Evolutionary conservation across 2,797 vertebrate genomes (phyloP), one percentile per base, ranked within the genome.

Genomic region (Selene dorsalis): DNA sequence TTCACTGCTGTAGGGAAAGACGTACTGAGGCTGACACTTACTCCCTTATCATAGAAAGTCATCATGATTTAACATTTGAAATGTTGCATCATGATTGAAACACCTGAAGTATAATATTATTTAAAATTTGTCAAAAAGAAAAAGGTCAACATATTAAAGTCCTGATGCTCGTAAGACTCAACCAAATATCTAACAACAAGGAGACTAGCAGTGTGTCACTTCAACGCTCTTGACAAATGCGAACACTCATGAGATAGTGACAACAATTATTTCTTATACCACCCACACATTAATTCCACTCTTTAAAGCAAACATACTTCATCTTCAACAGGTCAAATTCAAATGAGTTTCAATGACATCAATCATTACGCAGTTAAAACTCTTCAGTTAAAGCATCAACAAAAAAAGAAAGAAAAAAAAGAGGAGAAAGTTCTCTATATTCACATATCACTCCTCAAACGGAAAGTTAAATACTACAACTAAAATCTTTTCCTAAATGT

Each of bases 401-500:
- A 82, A 79, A 64, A 66, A 39, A 22, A 52, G 26, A 65, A 83
- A 58, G 41, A 53, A 28, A 26, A 13, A 24, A 32, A 12, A 56
- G 61, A 75, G 30, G 66, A 78, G n/a, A 69, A 74, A 60, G n/a
- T 71, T 67, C 77, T 80, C 85, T 52, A 71, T 85, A 88, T 90
- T 89, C 82, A 91, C 82, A 90, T 71, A 79, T 66, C 8, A 72
- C 68, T 83, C 75, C 61, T 77, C 69, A 69, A 69, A 75, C 53
- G 75, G 69, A 67, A 84, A 74, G 72, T 84, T 86, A 91, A 91
- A 89, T 89, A 90, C 41, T 57, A 69, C 68, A 90, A 90, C 83
- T 90, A 88, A 88, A 89, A 89, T 55, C 60, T 32, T 53, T 60
- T 11, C 35, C 69, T 61, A 80, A 77, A 89, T 86, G 61, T 86